Evolutionary conservation across 1,140 invertebrate species (phyloP), one percentile per base, ranked within the genome.

Genomic region (Lasioglossum albipes): DNA sequence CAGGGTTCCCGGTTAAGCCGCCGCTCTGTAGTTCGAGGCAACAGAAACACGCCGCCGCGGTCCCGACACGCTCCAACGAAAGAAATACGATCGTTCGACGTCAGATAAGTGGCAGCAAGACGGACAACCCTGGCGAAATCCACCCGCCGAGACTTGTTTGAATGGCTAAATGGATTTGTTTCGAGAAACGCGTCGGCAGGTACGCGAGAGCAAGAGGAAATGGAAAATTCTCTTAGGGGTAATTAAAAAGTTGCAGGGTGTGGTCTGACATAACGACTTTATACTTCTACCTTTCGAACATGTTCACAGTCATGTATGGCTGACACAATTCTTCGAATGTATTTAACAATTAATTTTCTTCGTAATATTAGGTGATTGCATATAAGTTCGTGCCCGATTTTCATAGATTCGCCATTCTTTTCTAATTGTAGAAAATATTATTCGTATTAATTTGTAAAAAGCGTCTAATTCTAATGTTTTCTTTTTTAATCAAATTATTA

Each of bases 21-120:
- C 77, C 64, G 82, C 84, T 87, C 87, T 84, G 79, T 79, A 82
- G 79, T 87, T 79, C 45, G 69, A 27, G 78, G 62, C 42, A 57
- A 42, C 72, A 64, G 81, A 84, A 80, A 77, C 13, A 42, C 7
- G 59, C 41, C 27, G 36, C 10, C 36, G n/a, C 64, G 64, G 65
- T 79, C 61, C 45, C 61, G 59, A 42, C 65, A 49, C 62, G 27
- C 65, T n/a, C 3, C n/a, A 69, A 9, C 27, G 12, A 73, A 81
- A 71, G 72, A 75, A 80, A 66, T 45, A 49, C 70, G 70, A 49
- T 16, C 49, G 20, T 54, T 79, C 22, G 12, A 22, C 59, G 31
- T 42, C 16, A 49, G 31, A 67, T 57, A 36, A 62, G 22, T n/a
- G 22, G 6, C n/a, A 13, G 13, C 41, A 31, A 41, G 54, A 45